Conservation (phyloP, 2,888 invertebrate genomes). For the Tetrapedia diversipes region DNA sequence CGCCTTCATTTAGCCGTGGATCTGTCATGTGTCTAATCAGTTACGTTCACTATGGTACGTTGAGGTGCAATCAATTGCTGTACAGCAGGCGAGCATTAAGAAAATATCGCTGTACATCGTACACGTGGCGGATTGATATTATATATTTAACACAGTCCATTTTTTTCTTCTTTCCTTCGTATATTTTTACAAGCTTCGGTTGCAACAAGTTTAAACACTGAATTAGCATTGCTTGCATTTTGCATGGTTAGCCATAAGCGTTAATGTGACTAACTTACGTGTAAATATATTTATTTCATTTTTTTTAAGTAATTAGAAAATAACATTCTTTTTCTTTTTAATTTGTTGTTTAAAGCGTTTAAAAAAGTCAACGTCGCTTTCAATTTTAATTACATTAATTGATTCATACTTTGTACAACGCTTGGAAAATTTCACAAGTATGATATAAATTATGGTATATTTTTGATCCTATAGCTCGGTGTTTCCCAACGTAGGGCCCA, state of each 20-base stretch:
- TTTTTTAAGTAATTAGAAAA: background rate
- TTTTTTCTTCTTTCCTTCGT: background rate
- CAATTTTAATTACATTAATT: too few relatives aligned
- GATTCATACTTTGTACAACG: too few relatives aligned
- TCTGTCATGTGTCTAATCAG: conserved; percentile 65
- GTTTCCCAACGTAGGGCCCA: too few relatives aligned
- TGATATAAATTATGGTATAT: too few relatives aligned
- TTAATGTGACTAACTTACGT: background rate
- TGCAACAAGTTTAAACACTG: background rate
- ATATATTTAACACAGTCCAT: background rate
- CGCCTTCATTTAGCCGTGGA: conserved; percentile 63
- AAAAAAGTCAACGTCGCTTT: background rate
- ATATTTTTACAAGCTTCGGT: background rate
- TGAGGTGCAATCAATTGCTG: conserved; percentile 58
- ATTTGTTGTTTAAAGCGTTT: background rate
- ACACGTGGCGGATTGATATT: conserved; percentile 57
- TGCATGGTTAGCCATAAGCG: conserved; percentile 12
- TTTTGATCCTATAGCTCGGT: too few relatives aligned
- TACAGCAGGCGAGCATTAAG: conserved; percentile 52
- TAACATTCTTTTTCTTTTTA: background rate
- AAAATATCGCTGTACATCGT: conserved; percentile 35
- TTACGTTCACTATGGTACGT: conserved; percentile 60
- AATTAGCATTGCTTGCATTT: conserved; percentile 17
- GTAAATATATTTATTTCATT: background rate
- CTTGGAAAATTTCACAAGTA: too few relatives aligned